Evolutionary conservation across 2,888 invertebrate genomes (phyloP).

Genomic region (Miltochrista miniata): DNA sequence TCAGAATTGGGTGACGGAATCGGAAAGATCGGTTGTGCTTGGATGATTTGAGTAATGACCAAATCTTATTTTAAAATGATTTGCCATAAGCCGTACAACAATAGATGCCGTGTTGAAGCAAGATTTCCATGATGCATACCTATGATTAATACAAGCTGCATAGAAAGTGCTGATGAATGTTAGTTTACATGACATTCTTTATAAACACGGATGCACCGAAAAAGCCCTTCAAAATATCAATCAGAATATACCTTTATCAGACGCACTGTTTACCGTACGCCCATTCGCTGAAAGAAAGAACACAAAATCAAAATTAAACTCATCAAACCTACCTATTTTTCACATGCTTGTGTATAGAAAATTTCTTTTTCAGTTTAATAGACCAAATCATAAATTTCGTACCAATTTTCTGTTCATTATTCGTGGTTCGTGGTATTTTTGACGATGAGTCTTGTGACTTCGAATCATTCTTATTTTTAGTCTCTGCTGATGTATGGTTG

Average conservation of each 20-base stretch:
- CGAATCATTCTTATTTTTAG: conserved; percentile 15
- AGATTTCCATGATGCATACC: too few species aligned
- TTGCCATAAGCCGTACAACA: too few species aligned
- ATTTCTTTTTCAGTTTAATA: conserved; percentile 42
- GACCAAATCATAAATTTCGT: conserved; percentile 52
- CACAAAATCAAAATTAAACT: conserved; percentile 12
- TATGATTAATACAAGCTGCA: too few species aligned
- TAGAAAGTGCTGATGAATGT: too few species aligned
- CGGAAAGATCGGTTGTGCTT: too few species aligned
- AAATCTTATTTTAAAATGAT: too few species aligned
- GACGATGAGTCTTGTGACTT: conserved; percentile 22
- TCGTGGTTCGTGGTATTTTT: conserved; percentile 42
- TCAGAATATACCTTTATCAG: conserved; percentile 55
- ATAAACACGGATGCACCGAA: too few species aligned
- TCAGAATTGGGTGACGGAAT: too few species aligned
- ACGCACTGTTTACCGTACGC: conserved; percentile 51
- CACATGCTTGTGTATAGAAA: conserved; percentile 34
- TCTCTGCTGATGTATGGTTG: not conserved
- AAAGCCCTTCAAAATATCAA: too few species aligned
- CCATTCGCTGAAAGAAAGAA: conserved; percentile 63
- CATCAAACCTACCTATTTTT: conserved; percentile 22
- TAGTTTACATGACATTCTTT: too few species aligned
- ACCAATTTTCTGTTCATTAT: conserved; percentile 60
- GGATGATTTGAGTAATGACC: too few species aligned
- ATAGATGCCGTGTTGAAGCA: too few species aligned